These are phyloP conservation scores for Parotia lawesii DNA, from an alignment of 2,113 vertebrate species.

Conservation along the genomic window DNA sequence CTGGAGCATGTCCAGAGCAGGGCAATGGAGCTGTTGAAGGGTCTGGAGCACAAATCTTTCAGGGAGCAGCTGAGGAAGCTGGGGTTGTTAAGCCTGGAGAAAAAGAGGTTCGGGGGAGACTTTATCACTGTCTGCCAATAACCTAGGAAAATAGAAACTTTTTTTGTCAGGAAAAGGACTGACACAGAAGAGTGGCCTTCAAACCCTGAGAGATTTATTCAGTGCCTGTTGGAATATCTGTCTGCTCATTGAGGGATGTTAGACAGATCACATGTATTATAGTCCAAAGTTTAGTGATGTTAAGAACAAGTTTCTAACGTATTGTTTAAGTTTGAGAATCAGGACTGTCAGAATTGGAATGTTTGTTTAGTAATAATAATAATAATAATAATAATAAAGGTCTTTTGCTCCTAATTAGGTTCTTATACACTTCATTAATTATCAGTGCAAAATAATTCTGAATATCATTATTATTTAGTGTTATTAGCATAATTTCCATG, in stretches of 20 bases:
- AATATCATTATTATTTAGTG: neutral
- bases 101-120: neutral
- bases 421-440: neutral
- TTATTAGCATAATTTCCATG: neutral
- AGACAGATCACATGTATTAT: neutral
- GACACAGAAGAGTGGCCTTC: neutral
- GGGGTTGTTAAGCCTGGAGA: neutral
- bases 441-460: neutral
- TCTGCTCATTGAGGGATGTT: neutral
- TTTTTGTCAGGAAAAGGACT: neutral
- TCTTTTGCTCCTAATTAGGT: neutral
- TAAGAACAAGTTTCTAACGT: neutral
- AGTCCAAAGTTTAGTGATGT: neutral
- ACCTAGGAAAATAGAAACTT: neutral
- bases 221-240: neutral
- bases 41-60: neutral
- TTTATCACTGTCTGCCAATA: neutral
- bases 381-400: fast-evolving
- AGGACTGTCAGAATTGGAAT: neutral
- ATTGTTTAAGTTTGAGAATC: neutral
- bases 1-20: neutral
- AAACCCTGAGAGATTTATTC: neutral
- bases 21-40: too few species aligned
- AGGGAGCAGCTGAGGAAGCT: neutral
- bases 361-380: neutral